Evolutionary conservation across 2,888 invertebrate species (phyloP), one percentile per base, ranked within the genome.

Genomic region (Eristalinus sepulchralis): DNA sequence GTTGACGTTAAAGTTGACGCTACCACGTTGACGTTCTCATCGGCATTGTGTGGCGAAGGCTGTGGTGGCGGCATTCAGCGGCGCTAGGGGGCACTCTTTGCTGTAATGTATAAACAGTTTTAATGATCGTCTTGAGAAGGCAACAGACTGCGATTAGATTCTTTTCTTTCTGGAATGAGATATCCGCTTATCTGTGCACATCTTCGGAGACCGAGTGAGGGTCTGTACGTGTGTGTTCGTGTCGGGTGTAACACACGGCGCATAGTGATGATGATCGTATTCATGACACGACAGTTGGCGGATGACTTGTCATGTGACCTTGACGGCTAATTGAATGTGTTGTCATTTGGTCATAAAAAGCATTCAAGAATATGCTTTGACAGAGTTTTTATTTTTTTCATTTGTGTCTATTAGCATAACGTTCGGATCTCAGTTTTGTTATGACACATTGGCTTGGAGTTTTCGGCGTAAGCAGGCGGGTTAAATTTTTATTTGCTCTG

Each of bases 241-340:
- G 17, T 4, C 17, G 47, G 17, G 17, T n/a, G 17, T 17, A 47
- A 47, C 17, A n/a, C n/a, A 47, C 17, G 8, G 47, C 47, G 47
- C 47, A 47, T 47, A 47, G 47, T 47, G 47, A 47, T 47, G 47
- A 47, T 47, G 47, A 47, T 47, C 47, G 47, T 47, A 17, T 47
- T 47, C 47, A 10, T 34, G 34, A 34, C 34, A 47, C 8, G 47
- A 47, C 47, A 17, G 27, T 17, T 63, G 36, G 22, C 24, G 55
- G 66, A 75, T 75, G 59, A 75, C 59, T 39, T 59, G 33, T 27
- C 27, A 55, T 39, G 59, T 24, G 75, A 76, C 66, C 75, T 76
- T 76, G 75, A 33, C 39, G 36, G 55, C 36, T 64, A 36, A 34
- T 72, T 72, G 27, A n/a, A 47, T 8, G 60, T 36, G 34, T 27